Conservation (phyloP, 2,888 invertebrate genomes). For the Euspilapteryx auroguttella region DNA sequence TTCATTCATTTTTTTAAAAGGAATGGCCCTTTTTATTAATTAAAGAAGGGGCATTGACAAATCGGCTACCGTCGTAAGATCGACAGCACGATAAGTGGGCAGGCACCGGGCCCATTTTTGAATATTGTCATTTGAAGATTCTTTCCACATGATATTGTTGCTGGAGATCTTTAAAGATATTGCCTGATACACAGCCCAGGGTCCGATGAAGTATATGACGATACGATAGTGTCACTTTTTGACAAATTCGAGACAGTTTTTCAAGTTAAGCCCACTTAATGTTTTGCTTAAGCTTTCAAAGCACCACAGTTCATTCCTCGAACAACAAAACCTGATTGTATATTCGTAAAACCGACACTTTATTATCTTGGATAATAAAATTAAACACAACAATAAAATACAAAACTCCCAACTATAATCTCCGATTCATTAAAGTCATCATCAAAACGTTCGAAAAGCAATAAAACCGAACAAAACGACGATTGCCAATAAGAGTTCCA, state of each 20-base stretch:
- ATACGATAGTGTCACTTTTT: slow-evolving; percentile 45
- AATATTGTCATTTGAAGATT: slow-evolving; percentile 17
- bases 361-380: no score
- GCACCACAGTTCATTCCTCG: no score
- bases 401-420: no score
- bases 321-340: no score
- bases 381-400: no score
- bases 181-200: slow-evolving; percentile 33
- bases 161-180: slow-evolving; percentile 38
- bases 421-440: not conserved
- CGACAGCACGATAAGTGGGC: slow-evolving; percentile 36
- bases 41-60: slow-evolving; percentile 53
- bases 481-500: not conserved
- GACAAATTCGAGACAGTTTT: slow-evolving; percentile 51
- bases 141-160: slow-evolving; percentile 6
- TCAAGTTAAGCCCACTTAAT: slow-evolving; percentile 30
- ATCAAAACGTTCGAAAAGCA: not conserved
- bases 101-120: slow-evolving; percentile 15
- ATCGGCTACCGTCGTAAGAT: slow-evolving; percentile 49
- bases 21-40: slow-evolving; percentile 48
- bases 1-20: slow-evolving; percentile 36
- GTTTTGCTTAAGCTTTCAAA: no score
- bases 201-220: slow-evolving; percentile 49
- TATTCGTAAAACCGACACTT: no score
- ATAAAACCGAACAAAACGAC: not conserved